Percentiles rank a stretch among this genome's conserved stretches.
Evolutionary conservation across 2,797 vertebrate species (phyloP).

Genomic region (Onychomys leucogaster): DNA sequence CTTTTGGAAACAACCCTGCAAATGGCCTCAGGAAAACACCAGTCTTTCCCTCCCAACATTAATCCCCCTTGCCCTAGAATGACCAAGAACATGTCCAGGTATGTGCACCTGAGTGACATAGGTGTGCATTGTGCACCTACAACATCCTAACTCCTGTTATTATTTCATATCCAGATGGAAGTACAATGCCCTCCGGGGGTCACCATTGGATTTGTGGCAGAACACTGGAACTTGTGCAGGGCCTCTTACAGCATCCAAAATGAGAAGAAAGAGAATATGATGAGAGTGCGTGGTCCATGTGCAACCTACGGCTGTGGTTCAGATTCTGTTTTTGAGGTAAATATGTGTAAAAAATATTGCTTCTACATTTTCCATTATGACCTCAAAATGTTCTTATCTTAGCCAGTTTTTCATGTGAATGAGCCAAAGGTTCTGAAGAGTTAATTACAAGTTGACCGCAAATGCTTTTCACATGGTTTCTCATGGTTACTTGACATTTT

Average conservation of each 20-base stretch:
- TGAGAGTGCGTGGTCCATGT: slow-evolving; percentile 94
- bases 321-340: slow-evolving; percentile 96
- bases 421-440: not conserved
- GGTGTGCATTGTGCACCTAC: not conserved
- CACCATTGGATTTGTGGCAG: slow-evolving; percentile 92
- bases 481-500: not conserved
- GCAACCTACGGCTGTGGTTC: slow-evolving; percentile 92
- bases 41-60: not conserved
- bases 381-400: not conserved
- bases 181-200: slow-evolving; percentile 94
- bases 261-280: slow-evolving; percentile 88
- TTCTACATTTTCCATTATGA: not conserved
- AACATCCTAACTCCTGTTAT: not conserved
- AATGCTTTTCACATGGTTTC: not conserved
- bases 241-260: slow-evolving; percentile 94
- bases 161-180: slow-evolving; percentile 91
- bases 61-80: not conserved
- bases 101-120: fast-evolving
- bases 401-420: not conserved
- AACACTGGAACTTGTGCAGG: slow-evolving; percentile 94
- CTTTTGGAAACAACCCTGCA: not conserved
- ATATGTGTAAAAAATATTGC: not conserved
- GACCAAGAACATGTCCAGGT: not conserved
- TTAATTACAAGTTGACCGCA: not conserved
- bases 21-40: not conserved